These are phyloP conservation scores for Picathartes gymnocephalus DNA, from an alignment of 2,113 vertebrate species.

Conservation along the genomic window DNA sequence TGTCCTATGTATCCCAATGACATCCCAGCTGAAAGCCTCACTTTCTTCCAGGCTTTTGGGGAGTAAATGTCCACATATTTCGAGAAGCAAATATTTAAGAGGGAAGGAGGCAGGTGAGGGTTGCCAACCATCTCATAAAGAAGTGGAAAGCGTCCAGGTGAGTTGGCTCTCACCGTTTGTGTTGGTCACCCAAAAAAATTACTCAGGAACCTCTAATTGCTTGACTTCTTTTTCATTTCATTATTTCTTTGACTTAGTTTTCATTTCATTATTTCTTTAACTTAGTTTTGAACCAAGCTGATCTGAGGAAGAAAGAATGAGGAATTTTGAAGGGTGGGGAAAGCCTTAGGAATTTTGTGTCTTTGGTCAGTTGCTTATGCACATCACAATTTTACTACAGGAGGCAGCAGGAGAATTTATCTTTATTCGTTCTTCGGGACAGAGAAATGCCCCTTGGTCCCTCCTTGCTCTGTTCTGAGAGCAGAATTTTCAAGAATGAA, in stretches of 20 bases:
- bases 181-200: neutral
- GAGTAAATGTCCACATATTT: neutral
- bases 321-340: neutral
- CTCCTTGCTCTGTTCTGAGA: neutral
- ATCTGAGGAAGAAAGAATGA: neutral
- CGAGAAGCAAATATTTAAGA: neutral
- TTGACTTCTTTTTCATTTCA: neutral
- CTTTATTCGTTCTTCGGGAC: neutral
- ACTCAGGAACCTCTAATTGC: neutral
- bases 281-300: neutral
- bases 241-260: neutral
- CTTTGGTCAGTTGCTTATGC: neutral
- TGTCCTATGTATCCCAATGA: no score
- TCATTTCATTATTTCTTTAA: no score
- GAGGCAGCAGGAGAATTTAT: neutral
- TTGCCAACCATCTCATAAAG: neutral
- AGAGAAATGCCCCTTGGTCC: neutral
- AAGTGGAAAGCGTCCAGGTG: neutral
- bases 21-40: neutral
- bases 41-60: neutral
- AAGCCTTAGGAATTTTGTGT: neutral
- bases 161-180: accelerated
- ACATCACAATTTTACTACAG: neutral
- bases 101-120: neutral
- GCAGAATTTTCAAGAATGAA: neutral